Percentiles rank a stretch among this genome's conserved stretches.
Evolutionary conservation across 2,888 invertebrate genomes (phyloP).

Genomic region (Sicus ferrugineus): DNA sequence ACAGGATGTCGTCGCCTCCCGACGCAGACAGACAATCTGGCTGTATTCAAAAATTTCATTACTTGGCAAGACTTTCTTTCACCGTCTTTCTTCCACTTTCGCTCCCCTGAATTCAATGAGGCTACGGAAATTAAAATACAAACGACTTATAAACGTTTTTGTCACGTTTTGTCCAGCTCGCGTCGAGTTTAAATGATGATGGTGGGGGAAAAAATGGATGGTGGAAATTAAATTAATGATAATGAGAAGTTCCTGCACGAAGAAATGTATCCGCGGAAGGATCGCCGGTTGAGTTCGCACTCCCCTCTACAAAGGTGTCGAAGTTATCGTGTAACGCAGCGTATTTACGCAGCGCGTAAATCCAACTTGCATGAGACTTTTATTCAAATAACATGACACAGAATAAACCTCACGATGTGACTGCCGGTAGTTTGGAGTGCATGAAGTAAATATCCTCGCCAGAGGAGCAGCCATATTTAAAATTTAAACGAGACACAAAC

Average conservation of each 20-base stretch:
- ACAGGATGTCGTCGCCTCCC: neutral
- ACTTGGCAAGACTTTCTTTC: neutral
- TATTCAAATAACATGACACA: no score
- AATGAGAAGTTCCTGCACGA: no score
- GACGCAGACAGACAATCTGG: neutral
- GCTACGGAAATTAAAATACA: neutral
- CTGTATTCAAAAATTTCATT: neutral
- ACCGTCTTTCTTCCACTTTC: neutral
- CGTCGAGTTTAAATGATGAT: slow-evolving; percentile 3
- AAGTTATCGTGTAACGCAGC: no score
- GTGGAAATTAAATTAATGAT: no score
- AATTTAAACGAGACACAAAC: neutral
- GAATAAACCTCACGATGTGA: no score
- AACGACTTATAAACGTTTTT: neutral
- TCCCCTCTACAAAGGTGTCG: no score
- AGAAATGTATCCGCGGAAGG: no score
- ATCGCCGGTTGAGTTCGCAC: no score
- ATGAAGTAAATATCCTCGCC: neutral
- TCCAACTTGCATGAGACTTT: no score
- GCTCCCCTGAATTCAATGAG: neutral
- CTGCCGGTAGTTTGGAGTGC: no score
- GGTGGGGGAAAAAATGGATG: neutral
- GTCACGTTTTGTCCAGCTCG: neutral
- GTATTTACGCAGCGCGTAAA: no score
- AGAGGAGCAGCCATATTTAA: slow-evolving; percentile 1